These are phyloP conservation scores for Lepus oiostolus DNA, from an alignment of 2,797 vertebrate genomes.

Conservation along the genomic window DNA sequence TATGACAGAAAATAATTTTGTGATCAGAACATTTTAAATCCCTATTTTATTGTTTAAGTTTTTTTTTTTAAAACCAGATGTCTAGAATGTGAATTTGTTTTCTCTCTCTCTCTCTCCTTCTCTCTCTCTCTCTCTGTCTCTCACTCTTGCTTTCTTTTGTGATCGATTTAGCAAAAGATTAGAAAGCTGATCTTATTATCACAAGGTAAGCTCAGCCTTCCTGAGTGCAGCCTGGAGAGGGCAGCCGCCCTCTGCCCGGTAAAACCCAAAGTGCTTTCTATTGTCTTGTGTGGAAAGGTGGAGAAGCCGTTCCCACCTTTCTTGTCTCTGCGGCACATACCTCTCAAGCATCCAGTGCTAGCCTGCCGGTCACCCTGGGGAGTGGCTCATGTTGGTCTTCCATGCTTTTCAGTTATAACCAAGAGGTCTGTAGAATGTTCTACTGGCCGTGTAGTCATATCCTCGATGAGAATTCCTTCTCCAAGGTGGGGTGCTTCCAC, in stretches of 20 bases:
- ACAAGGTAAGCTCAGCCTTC: constrained; percentile 93
- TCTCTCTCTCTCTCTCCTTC: constrained; percentile 87
- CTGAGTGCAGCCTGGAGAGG: constrained; percentile 89
- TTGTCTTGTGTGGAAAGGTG: constrained; percentile 86
- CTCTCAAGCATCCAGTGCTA: constrained; percentile 87
- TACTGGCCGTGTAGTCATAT: constrained; percentile 50
- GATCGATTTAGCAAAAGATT: constrained; percentile 93
- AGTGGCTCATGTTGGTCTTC: constrained; percentile 52
- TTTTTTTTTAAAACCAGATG: constrained; percentile 85
- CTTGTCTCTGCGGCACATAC: constrained; percentile 85
- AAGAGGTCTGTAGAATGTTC: constrained; percentile 42
- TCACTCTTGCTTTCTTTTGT: constrained; percentile 89
- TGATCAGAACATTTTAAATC: constrained; percentile 85
- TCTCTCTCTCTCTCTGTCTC: constrained; percentile 84
- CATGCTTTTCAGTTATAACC: constrained; percentile 51
- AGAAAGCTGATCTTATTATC: constrained; percentile 93
- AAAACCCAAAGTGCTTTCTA: constrained; percentile 80
- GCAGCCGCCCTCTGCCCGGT: constrained; percentile 79
- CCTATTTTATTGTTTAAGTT: constrained; percentile 87
- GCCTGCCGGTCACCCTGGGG: constrained; percentile 46
- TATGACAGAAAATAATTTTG: constrained; percentile 87
- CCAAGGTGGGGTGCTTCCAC: constrained; percentile 62
- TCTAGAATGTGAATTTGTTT: constrained; percentile 93
- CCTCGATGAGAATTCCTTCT: constrained; percentile 42
- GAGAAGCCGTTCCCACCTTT: constrained; percentile 81